Conservation (phyloP, 2,797 vertebrate species). For the Heteromormyrus szaboi region DNA sequence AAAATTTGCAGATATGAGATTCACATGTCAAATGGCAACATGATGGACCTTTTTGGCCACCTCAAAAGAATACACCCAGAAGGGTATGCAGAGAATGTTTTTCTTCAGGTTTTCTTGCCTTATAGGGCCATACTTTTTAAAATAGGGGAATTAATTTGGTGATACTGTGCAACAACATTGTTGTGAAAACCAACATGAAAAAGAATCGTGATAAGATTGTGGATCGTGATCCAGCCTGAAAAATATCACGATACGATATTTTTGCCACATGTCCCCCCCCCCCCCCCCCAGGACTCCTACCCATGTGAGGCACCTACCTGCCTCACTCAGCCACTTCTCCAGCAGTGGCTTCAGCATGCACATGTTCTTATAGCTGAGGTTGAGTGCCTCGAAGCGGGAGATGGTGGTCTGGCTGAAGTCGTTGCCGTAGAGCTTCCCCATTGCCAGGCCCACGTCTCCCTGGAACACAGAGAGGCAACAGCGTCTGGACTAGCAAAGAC, state of each 20-base stretch:
- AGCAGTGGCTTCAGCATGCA: slow-evolving; percentile 94
- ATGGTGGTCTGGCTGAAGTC: slow-evolving; percentile 99
- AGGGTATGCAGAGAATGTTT: not conserved
- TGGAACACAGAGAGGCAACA: slow-evolving; percentile 33
- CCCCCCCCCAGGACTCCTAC: not conserved
- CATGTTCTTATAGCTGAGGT: slow-evolving; percentile 98
- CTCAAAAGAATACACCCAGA: not conserved
- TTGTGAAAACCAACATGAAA: not conserved
- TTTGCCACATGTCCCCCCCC: not conserved
- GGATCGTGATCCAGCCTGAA: not conserved
- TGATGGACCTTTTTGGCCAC: not conserved
- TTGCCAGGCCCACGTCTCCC: slow-evolving; percentile 95
- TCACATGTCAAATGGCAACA: not conserved
- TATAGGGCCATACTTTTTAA: not conserved
- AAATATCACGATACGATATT: not conserved
- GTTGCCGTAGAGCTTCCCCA: slow-evolving; percentile 96
- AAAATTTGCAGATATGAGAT: not conserved
- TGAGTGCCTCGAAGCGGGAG: slow-evolving; percentile 93
- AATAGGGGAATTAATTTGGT: not conserved
- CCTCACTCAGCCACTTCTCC: slow-evolving; percentile 95
- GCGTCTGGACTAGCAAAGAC: not conserved
- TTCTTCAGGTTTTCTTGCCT: not conserved
- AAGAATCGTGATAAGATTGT: not conserved
- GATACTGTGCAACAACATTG: not conserved
- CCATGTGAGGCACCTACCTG: slow-evolving; percentile 61